Percentiles rank a stretch among this genome's conserved stretches.
Evolutionary conservation across 2,113 vertebrate genomes (phyloP).

Genomic region (Lates calcarifer): DNA sequence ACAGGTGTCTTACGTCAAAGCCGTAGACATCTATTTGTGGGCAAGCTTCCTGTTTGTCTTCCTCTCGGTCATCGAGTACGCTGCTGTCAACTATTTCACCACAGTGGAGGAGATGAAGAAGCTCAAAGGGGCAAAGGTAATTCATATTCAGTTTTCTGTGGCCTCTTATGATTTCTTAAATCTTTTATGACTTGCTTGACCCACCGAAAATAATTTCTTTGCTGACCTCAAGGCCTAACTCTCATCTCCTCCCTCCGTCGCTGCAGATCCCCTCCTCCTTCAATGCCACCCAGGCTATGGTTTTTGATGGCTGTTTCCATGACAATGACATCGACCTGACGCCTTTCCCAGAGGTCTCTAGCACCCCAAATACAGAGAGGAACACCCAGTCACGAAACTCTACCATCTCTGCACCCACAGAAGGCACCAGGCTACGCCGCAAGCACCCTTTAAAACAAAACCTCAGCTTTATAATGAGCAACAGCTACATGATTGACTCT

Average conservation of each 20-base stretch:
- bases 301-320: slow-evolving; percentile 91
- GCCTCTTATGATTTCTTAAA: slow-evolving; percentile 8
- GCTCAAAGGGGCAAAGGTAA: slow-evolving; percentile 75
- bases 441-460: slow-evolving; percentile 85
- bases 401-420: slow-evolving; percentile 66
- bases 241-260: slow-evolving; percentile 9
- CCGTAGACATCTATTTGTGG: slow-evolving; percentile 93
- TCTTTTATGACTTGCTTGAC: neutral
- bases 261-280: slow-evolving; percentile 86
- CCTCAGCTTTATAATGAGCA: slow-evolving; percentile 90
- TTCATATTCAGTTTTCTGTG: slow-evolving; percentile 2
- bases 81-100: slow-evolving; percentile 94
- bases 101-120: slow-evolving; percentile 89
- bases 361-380: slow-evolving; percentile 78
- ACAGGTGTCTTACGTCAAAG: slow-evolving; percentile 92
- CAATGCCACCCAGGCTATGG: slow-evolving; percentile 89
- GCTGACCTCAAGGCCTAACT: slow-evolving; percentile 9
- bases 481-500: slow-evolving; percentile 93
- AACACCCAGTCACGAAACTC: slow-evolving; percentile 76
- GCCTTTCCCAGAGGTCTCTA: slow-evolving; percentile 73
- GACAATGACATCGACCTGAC: slow-evolving; percentile 86
- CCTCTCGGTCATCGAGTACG: slow-evolving; percentile 92
- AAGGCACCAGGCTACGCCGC: slow-evolving; percentile 82
- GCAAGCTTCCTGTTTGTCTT: slow-evolving; percentile 89
- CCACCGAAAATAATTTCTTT: slow-evolving; percentile 8